Percentiles rank a stretch among this genome's conserved stretches.
Conservation (phyloP, 2,888 invertebrate species). For the Schizaphis graminum region DNA sequence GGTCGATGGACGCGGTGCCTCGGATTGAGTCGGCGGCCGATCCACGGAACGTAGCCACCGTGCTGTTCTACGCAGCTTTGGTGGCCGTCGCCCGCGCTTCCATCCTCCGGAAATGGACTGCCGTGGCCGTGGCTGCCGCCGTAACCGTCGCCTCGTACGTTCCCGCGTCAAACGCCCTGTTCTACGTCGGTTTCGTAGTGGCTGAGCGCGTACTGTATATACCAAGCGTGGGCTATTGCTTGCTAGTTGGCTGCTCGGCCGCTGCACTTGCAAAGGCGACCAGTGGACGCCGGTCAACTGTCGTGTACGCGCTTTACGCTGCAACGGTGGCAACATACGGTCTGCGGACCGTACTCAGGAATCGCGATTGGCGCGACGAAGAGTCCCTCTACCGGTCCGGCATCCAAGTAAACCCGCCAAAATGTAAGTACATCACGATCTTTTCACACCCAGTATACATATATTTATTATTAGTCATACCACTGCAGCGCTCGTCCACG, state of each 20-base stretch:
- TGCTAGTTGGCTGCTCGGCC: slow-evolving; percentile 79
- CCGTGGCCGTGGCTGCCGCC: slow-evolving; percentile 71
- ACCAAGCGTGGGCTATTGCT: slow-evolving; percentile 94
- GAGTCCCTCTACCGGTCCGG: slow-evolving; percentile 93
- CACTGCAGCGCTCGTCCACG: background rate
- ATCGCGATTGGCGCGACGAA: slow-evolving; percentile 92
- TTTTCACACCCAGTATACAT: background rate
- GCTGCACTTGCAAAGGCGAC: slow-evolving; percentile 71
- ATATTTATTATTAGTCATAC: background rate
- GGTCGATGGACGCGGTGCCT: slow-evolving; percentile 98
- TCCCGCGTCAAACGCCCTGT: slow-evolving; percentile 94
- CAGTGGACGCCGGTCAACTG: slow-evolving; percentile 67
- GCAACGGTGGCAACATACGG: slow-evolving; percentile 79
- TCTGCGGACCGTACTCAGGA: slow-evolving; percentile 83
- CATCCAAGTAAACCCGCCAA: slow-evolving; percentile 91
- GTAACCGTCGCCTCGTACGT: slow-evolving; percentile 92
- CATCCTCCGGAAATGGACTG: slow-evolving; percentile 1
- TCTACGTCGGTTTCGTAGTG: slow-evolving; percentile 97
- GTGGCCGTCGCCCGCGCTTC: slow-evolving; percentile 66
- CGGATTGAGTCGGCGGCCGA: slow-evolving; percentile 84
- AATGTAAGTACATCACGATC: slow-evolving; percentile 78
- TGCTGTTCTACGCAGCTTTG: slow-evolving; percentile 78
- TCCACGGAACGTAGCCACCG: slow-evolving; percentile 81
- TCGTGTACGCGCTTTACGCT: slow-evolving; percentile 72
- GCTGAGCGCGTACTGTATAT: slow-evolving; percentile 96